Percentiles rank a stretch among this genome's conserved stretches.
These are phyloP conservation scores for Agapostemon virescens DNA, from an alignment of 2,888 invertebrate species.

Conservation along the genomic window DNA sequence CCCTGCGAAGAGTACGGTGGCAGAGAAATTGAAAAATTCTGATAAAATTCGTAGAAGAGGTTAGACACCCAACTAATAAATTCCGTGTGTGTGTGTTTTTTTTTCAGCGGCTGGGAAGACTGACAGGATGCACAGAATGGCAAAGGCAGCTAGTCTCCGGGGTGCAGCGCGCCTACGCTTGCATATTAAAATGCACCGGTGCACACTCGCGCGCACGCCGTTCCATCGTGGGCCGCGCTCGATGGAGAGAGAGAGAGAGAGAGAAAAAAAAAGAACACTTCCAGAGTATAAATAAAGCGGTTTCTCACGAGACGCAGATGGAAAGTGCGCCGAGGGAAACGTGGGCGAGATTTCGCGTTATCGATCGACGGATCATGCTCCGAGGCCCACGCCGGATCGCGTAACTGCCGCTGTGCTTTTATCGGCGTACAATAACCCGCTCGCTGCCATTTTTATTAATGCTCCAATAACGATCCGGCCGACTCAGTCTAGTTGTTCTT, in stretches of 20 bases:
- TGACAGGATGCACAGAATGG: constrained; percentile 22
- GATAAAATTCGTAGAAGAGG: neutral
- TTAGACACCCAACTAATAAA: neutral
- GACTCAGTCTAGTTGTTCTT: constrained; percentile 13
- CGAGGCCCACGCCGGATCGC: constrained; percentile 35
- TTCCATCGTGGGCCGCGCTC: constrained; percentile 26
- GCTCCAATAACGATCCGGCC: constrained; percentile 35
- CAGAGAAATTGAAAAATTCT: neutral
- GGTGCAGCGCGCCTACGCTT: constrained; percentile 29
- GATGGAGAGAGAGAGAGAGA: too few relatives aligned
- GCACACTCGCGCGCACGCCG: constrained; percentile 9
- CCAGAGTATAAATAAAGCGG: constrained; percentile 52
- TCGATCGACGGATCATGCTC: constrained; percentile 48
- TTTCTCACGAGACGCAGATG: constrained; percentile 48
- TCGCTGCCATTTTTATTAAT: constrained; percentile 39
- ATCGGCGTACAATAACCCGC: constrained; percentile 41
- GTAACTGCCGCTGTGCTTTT: constrained; percentile 36
- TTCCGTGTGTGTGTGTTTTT: neutral
- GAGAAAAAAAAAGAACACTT: constrained; percentile 43
- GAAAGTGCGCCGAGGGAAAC: constrained; percentile 47
- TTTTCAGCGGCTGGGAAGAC: neutral
- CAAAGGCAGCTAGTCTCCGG: constrained; percentile 6
- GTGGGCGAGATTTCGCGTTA: constrained; percentile 54
- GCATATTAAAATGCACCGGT: constrained; percentile 22
- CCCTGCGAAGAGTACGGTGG: too few relatives aligned